Evolutionary conservation across 2,113 vertebrate species (phyloP).

Genomic region (Rhynchopsitta pachyrhyncha): DNA sequence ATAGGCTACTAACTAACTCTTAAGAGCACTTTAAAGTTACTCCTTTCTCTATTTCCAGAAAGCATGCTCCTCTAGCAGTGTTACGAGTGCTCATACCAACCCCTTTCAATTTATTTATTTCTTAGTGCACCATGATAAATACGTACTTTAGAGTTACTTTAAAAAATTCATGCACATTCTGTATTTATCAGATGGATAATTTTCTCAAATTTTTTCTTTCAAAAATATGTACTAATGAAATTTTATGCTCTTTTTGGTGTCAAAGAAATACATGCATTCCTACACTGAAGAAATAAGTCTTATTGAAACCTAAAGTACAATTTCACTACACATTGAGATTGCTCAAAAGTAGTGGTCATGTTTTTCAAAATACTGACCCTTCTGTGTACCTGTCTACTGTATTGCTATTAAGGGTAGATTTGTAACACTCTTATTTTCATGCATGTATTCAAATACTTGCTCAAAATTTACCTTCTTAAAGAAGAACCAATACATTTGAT

Average conservation of each 20-base stretch:
- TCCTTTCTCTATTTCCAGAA: neutral
- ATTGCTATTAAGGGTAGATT: neutral
- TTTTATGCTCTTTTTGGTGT: neutral
- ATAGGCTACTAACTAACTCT: neutral
- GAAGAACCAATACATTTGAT: neutral
- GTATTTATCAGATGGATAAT: neutral
- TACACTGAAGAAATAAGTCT: neutral
- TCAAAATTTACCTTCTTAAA: neutral
- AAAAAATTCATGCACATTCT: neutral
- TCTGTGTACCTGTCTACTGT: neutral
- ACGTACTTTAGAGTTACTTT: neutral
- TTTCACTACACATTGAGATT: neutral
- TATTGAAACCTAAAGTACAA: neutral
- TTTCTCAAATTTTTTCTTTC: neutral
- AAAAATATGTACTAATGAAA: neutral
- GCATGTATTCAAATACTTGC: neutral
- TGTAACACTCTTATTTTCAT: neutral
- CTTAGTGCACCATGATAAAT: neutral
- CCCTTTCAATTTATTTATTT: neutral
- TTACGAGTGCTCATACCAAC: rapidly evolving
- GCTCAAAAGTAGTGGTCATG: rapidly evolving
- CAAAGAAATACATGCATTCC: neutral
- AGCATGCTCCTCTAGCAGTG: neutral
- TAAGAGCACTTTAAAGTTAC: neutral
- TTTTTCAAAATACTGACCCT: neutral